Evolutionary conservation across 1,140 invertebrate species (phyloP), one percentile per base, ranked within the genome.

Genomic region (Zelostemma sp.): DNA sequence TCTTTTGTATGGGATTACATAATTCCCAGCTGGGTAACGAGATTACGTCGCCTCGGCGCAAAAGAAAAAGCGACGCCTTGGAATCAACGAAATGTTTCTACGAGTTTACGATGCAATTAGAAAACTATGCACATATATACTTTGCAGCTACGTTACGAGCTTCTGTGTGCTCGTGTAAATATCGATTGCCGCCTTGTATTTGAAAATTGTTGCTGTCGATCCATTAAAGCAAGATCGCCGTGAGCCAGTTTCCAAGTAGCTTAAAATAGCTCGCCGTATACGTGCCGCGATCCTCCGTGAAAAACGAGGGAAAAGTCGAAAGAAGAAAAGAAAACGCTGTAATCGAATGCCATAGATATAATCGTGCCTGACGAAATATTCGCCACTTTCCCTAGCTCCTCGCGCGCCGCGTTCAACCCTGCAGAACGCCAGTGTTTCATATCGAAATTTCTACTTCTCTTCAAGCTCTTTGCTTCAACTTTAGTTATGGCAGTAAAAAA

Each of bases 31-130:
- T 8, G 21, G 21, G 21, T 25, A 25, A 25, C 21, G 21, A 25
- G 21, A 25, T 25, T 25, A 25, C 21, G 21, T 25, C 21, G 3
- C 21, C 3, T 25, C 21, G 21, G 21, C 8, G 21, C 21, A 8
- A 3, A 25, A 25, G 21, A 25, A 25, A 25, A 25, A 25, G 21
- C 8, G 21, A 3, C 21, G 21, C 21, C 21, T 25, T 25, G 21
- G 21, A 25, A 69, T 69, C 48, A 43, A 48, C 47, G 12, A 19
- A 33, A 31, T 33, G 60, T 51, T 64, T 60, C 31, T 47, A 17
- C 38, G 16, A 64, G 67, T 69, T 69, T 69, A 64, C 45, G 41
- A 35, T 40, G 67, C 67, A 69, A 69, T 69, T 69, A 69, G 61
- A 65, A 57, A 17, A 21, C 21, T 48, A 19, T 28, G 8, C 11